Evolutionary conservation across 2,888 invertebrate genomes (phyloP).

Genomic region (Drosophila bunnanda): DNA sequence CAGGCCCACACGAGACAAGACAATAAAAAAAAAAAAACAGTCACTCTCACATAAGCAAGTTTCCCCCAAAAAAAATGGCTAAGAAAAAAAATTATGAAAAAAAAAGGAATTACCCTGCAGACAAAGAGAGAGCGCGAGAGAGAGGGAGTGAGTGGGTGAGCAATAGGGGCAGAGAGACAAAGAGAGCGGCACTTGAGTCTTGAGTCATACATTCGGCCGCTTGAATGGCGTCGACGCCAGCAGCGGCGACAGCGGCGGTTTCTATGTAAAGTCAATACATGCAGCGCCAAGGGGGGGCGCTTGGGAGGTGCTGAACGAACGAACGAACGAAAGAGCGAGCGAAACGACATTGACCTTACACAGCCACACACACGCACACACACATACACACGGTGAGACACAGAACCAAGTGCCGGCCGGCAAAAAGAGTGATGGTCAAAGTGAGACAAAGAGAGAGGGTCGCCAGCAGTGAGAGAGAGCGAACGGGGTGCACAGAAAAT

Average conservation of each 20-base stretch:
- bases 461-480: constrained; percentile 15
- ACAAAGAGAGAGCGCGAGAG: background rate
- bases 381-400: constrained; percentile 9
- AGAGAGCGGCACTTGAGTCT: constrained; percentile 69
- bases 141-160: background rate
- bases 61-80: constrained; percentile 35
- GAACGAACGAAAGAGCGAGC: constrained; percentile 48
- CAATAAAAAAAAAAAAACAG: constrained; percentile 34
- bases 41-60: constrained; percentile 19
- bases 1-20: constrained; percentile 41
- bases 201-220: constrained; percentile 68
- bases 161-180: constrained; percentile 18
- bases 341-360: constrained; percentile 84
- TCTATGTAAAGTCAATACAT: constrained; percentile 60
- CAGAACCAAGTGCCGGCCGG: constrained; percentile 35
- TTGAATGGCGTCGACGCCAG: constrained; percentile 64
- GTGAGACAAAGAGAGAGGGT: constrained; percentile 34
- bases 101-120: constrained; percentile 39
- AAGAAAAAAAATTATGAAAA: constrained; percentile 26
- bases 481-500: constrained; percentile 26
- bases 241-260: constrained; percentile 17
- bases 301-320: constrained; percentile 39
- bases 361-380: constrained; percentile 36
- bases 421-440: constrained; percentile 38
- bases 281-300: constrained; percentile 50